Evolutionary conservation across 2,888 invertebrate species (phyloP), one percentile per base, ranked within the genome.

Genomic region (Lepetodrilus schrolli): DNA sequence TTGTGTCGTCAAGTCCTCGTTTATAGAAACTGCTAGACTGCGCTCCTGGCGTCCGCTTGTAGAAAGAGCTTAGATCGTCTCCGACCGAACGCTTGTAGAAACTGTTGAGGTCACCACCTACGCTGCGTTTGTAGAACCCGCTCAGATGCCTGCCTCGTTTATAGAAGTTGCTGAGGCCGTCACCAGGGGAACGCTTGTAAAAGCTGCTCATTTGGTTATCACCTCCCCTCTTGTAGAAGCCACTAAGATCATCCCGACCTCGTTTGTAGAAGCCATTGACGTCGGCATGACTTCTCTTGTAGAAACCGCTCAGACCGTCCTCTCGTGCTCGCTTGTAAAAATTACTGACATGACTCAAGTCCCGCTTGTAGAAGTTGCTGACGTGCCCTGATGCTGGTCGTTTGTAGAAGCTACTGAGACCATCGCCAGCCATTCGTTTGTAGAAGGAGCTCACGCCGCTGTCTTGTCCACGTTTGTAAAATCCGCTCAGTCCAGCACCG

Each of bases 321-420:
- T 23, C 66, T 10, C 47, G 34, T 8, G 66, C 48, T 10, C 74
- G 48, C 26, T 74, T 74, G 49, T 74, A 74, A 50, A 74, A 74
- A 30, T 30, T 43, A 34, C 37, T 38, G 2, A 50, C 10, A 8
- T 74, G 23, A 20, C 37, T 43, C 10, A 21, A 2, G 17, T 36
- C 58, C n/a, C 74, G 36, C 43, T 74, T 74, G 65, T 74, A 69
- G 65, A 74, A 70, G 2, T 10, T 49, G 34, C 21, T 51, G 13
- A 36, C 4, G 17, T 48, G 30, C 0, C 49, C 23, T 8, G n/a
- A 20, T 2, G 23, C 37, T 1, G 37, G 13, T 21, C 58, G 30
- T 43, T 71, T 71, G 30, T 71, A 71, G 23, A 71, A 71, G 30
- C 21, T 58, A 26, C 51, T 51, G 20, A 58, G 8, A 23, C 38